Percentiles rank a stretch among this genome's conserved stretches.
Evolutionary conservation across 2,888 invertebrate species (phyloP).

Genomic region (Didymodactylos carnosus): DNA sequence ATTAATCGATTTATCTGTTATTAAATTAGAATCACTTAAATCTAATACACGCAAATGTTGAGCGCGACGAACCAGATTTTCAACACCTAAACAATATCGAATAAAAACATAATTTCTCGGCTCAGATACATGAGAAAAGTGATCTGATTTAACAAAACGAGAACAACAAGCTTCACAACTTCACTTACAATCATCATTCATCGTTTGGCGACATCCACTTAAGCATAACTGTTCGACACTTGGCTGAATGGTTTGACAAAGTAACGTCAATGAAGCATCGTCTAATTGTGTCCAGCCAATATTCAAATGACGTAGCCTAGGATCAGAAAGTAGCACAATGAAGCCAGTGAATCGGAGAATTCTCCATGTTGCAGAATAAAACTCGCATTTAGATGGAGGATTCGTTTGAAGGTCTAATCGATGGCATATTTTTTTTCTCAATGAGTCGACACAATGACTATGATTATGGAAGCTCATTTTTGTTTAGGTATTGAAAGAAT

Average conservation of each 20-base stretch:
- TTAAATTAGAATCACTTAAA: not conserved
- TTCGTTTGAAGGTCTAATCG: too few species aligned
- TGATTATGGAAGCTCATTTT: too few species aligned
- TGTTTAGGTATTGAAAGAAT: too few species aligned
- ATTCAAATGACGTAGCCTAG: conserved; percentile 45
- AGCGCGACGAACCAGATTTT: conserved; percentile 47
- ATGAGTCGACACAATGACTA: too few species aligned
- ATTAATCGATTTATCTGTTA: not conserved
- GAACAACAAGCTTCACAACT: too few species aligned
- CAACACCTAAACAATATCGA: conserved; percentile 55
- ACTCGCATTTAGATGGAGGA: too few species aligned
- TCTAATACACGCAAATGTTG: conserved; percentile 34
- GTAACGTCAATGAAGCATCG: conserved; percentile 41
- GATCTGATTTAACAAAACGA: not conserved
- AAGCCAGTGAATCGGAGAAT: too few species aligned
- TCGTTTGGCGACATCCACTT: conserved; percentile 55
- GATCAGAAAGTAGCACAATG: too few species aligned
- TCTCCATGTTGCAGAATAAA: too few species aligned
- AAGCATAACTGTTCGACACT: conserved; percentile 55
- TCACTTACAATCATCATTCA: conserved; percentile 47
- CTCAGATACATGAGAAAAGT: not conserved
- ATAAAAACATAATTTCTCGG: conserved; percentile 17
- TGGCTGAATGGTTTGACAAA: conserved; percentile 45
- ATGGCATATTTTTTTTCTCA: too few species aligned
- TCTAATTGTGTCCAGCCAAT: conserved; percentile 58